Base-by-base conservation (phyloP, 2,113 vertebrate genomes). In the Antennarius striatus region DNA sequence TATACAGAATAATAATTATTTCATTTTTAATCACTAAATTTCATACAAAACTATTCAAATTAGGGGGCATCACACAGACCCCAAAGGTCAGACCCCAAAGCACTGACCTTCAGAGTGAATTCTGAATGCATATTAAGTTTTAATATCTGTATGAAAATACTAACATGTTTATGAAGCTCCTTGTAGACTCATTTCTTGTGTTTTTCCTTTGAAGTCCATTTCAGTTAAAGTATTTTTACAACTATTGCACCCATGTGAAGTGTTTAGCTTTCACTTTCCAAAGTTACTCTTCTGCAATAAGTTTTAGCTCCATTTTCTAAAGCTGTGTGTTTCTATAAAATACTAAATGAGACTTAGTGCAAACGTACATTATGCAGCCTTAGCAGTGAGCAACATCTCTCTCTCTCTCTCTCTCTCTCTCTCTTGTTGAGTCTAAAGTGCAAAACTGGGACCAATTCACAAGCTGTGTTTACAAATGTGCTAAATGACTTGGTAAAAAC, bases 301-400 rank as follows among this genome's bases (percentile, higher is more conserved):
- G 42, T 57, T 74, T 65, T 57, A 70, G 58, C 70, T 60, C 7
- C 17, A 5, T 71, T 81, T 79, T 17, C 50, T 36, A 69, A 68
- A 72, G 46, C 29, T 68, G 49, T 17, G 60, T 42, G 57, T 45
- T 56, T 71, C 62, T 48, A 75, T 83, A 52, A 88, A 83, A 83
- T 84, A 83, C 86, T 75, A 54, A 84, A 70, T 12, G 1, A 58
- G 52, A 48, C 45, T 57, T 56, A 30, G 70, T 62, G 40, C 57
- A 79, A 48, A 65, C 67, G 50, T 17, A 56, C 56, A 72, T 68
- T 52, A 52, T 40, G 55, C 81, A 53, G 63, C 22, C 39, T 32
- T 32, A 72, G 50, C 62, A 68, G 64, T 9, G 40, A 54, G 68
- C 36, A 57, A 46, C 49, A 36, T 36, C 32, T 36, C 32, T 36